Percentiles rank a stretch among this genome's conserved stretches.
Evolutionary conservation across 2,888 invertebrate genomes (phyloP).

Genomic region (Arenicola marina): DNA sequence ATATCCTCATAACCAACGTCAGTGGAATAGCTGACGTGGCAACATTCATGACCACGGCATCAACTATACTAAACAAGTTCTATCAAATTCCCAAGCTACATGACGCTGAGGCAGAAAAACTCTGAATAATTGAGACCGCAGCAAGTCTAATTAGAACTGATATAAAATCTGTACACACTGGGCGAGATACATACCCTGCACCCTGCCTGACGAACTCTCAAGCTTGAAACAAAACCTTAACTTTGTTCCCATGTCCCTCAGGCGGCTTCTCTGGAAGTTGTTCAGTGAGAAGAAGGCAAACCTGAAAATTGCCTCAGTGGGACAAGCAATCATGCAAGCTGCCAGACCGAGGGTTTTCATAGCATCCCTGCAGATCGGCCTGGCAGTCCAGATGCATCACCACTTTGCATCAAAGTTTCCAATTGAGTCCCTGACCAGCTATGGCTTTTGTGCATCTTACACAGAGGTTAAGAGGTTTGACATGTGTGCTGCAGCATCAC

Average conservation of each 20-base stretch:
- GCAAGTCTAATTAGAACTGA: slow-evolving; percentile 37
- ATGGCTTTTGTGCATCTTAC: slow-evolving; percentile 37
- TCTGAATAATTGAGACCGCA: slow-evolving; percentile 31
- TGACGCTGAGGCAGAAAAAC: slow-evolving; percentile 19
- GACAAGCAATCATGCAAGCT: slow-evolving; percentile 38
- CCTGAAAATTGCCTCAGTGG: slow-evolving; percentile 30
- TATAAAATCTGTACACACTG: slow-evolving; percentile 23
- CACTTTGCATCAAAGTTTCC: slow-evolving; percentile 35
- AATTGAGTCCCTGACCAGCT: slow-evolving; percentile 33
- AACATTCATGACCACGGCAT: slow-evolving; percentile 29
- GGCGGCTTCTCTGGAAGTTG: slow-evolving; percentile 16
- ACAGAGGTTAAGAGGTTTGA: slow-evolving; percentile 21
- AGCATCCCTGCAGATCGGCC: slow-evolving; percentile 36
- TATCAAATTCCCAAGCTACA: slow-evolving; percentile 17
- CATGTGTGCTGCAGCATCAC: neutral
- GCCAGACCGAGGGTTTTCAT: slow-evolving; percentile 29
- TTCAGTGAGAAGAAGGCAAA: slow-evolving; percentile 11
- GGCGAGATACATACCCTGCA: slow-evolving; percentile 29
- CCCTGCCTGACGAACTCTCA: slow-evolving; percentile 18
- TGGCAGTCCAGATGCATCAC: slow-evolving; percentile 38
- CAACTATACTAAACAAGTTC: slow-evolving; percentile 21
- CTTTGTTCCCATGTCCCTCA: slow-evolving; percentile 26
- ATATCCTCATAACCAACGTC: slow-evolving; percentile 28
- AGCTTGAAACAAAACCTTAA: slow-evolving; percentile 6
- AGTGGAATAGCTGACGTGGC: slow-evolving; percentile 32